Conservation (phyloP, 2,113 vertebrate genomes). For the Callaeas wilsoni region DNA sequence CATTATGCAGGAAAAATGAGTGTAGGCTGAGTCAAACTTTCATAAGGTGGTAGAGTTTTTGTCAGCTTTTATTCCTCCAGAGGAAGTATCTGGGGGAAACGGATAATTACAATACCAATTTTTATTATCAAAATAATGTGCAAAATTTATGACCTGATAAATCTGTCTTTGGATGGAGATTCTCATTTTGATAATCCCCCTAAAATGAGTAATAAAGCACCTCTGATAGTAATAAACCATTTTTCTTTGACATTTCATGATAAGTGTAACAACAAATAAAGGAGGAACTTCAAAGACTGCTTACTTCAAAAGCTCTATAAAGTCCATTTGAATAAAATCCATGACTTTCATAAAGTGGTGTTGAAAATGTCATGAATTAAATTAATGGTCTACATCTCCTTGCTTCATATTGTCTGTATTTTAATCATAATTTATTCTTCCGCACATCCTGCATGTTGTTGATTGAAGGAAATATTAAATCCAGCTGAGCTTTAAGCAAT, state of each 20-base stretch:
- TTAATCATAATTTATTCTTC: constrained; percentile 66
- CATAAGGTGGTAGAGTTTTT: constrained; percentile 2
- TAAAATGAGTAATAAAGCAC: constrained; percentile 63
- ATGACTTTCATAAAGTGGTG: constrained; percentile 47
- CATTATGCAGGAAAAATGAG: background rate
- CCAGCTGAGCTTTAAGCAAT: constrained; percentile 60
- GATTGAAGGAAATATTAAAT: constrained; percentile 66
- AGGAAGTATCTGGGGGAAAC: constrained; percentile 21
- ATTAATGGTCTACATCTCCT: constrained; percentile 55
- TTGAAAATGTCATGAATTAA: constrained; percentile 67
- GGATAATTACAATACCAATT: constrained; percentile 47
- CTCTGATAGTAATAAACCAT: constrained; percentile 54
- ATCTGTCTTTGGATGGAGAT: constrained; percentile 47
- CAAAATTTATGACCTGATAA: constrained; percentile 58
- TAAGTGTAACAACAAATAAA: constrained; percentile 64
- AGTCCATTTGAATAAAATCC: constrained; percentile 66
- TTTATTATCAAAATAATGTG: constrained; percentile 58
- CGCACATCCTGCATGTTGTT: constrained; percentile 56
- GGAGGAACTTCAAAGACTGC: constrained; percentile 56
- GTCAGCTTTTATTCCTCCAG: background rate
- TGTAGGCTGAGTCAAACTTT: background rate
- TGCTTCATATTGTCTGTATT: constrained; percentile 60
- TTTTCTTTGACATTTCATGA: constrained; percentile 61
- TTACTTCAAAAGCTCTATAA: constrained; percentile 65
- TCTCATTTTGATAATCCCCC: constrained; percentile 63